Evolutionary conservation across 2,113 vertebrate species (phyloP).

Genomic region (Myodes glareolus): DNA sequence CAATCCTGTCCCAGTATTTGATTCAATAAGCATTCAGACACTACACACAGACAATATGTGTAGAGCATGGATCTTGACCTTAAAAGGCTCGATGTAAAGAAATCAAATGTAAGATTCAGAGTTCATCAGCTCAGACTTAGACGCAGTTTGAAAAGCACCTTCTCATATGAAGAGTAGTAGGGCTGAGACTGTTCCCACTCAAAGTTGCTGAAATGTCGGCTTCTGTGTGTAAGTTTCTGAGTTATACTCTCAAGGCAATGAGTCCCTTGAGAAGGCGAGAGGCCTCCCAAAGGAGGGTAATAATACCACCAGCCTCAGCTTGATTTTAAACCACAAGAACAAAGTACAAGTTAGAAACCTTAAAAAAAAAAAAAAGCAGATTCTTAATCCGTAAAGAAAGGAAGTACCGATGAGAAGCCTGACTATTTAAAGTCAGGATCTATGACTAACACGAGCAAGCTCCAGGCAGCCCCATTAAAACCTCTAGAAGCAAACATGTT

Average conservation of each 20-base stretch:
- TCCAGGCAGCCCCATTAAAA: neutral
- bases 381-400: slow-evolving; percentile 14
- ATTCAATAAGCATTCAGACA: neutral
- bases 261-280: slow-evolving; percentile 41
- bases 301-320: slow-evolving; percentile 28
- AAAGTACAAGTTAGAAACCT: slow-evolving; percentile 43
- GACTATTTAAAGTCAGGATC: slow-evolving; percentile 3
- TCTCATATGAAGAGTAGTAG: neutral
- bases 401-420: neutral
- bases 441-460: neutral
- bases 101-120: slow-evolving; percentile 36
- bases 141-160: neutral
- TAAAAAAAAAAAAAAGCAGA: neutral
- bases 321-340: slow-evolving; percentile 31
- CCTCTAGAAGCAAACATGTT: neutral
- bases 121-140: slow-evolving; percentile 24
- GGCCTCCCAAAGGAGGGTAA: neutral
- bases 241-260: slow-evolving; percentile 40
- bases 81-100: neutral
- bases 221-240: slow-evolving; percentile 16
- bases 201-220: slow-evolving; percentile 31
- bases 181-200: neutral
- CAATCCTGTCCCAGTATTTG: neutral
- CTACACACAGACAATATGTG: neutral
- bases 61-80: neutral